phyloP scores from a whole-genome alignment of 2,797 vertebrate species.

The Cossypha dichroa region DNA sequence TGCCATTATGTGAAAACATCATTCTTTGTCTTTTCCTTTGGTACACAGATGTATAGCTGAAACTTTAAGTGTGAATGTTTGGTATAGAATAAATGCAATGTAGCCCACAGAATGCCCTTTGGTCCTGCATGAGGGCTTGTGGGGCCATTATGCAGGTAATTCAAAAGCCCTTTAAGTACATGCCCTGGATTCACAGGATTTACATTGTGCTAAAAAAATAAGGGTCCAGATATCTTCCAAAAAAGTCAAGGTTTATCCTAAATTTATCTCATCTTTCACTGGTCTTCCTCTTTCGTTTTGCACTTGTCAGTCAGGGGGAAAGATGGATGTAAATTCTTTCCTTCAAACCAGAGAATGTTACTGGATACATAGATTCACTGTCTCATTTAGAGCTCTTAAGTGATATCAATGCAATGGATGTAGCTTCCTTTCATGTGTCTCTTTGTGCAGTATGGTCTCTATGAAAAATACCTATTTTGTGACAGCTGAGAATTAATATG shows the following conservation, averaged over 20 bases:
- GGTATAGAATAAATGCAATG: background rate
- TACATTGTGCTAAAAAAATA: background rate
- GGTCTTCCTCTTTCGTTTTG: background rate
- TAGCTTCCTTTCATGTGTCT: background rate
- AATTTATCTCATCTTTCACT: background rate
- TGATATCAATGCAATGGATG: background rate
- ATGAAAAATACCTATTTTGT: background rate
- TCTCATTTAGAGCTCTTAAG: background rate
- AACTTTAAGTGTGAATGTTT: background rate
- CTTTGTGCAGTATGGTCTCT: background rate
- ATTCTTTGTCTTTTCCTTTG: background rate
- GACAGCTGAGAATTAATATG: background rate
- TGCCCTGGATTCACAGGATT: background rate
- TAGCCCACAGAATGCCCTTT: background rate
- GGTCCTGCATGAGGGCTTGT: background rate
- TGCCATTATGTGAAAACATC: background rate
- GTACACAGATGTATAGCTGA: background rate
- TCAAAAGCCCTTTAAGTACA: background rate
- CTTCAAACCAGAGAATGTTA: background rate
- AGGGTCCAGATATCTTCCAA: background rate
- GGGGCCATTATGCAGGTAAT: background rate
- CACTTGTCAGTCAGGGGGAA: background rate
- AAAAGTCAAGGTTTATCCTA: background rate
- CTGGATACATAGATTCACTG: background rate
- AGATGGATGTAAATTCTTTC: background rate